Evolutionary conservation across 2,797 vertebrate genomes (phyloP).

Genomic region (Dendrocincla tyrannina): DNA sequence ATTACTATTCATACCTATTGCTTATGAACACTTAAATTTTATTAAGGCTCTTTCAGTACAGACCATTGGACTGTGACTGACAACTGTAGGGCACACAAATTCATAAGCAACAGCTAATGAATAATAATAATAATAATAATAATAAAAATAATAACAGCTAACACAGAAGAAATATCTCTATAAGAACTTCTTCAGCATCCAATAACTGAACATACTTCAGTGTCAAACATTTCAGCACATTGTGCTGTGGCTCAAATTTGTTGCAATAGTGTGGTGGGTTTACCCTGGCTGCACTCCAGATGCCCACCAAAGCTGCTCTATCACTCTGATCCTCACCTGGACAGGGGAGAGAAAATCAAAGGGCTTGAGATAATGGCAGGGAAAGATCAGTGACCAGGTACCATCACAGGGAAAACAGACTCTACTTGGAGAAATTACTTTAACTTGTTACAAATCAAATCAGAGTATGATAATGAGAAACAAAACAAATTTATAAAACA

Average conservation of each 20-base stretch:
- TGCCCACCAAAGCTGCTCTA: background rate
- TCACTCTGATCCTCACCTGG: background rate
- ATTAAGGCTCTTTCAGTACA: background rate
- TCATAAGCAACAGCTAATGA: background rate
- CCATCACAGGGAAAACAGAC: background rate
- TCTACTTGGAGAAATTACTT: accelerated
- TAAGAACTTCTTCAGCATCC: background rate
- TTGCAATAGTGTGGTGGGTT: accelerated
- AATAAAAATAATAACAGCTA: background rate
- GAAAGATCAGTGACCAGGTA: background rate
- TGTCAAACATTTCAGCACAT: background rate
- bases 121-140: background rate
- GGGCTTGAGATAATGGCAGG: background rate
- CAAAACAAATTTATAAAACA: background rate
- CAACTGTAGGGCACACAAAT: accelerated
- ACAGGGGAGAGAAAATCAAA: background rate
- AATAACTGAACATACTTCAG: background rate
- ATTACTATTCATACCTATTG: background rate
- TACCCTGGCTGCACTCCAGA: background rate
- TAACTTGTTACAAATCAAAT: background rate
- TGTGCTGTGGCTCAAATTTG: background rate
- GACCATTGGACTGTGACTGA: background rate
- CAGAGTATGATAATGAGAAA: background rate
- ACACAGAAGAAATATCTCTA: background rate
- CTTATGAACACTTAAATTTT: background rate